Evolutionary conservation across 2,888 invertebrate species (phyloP), one percentile per base, ranked within the genome.

Genomic region (Polyploca ridens): DNA sequence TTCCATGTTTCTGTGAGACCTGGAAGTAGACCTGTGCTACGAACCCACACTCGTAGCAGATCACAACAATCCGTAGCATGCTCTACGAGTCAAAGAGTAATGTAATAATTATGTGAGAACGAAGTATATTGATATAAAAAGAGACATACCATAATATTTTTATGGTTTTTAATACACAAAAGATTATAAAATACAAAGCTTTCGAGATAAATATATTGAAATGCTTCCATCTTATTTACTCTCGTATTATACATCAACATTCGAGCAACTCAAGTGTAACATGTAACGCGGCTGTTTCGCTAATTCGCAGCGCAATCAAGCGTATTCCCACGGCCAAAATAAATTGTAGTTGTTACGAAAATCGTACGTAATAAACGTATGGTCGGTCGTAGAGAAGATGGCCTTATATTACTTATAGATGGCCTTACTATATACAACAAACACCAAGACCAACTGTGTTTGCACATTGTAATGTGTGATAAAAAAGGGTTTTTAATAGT

Each of bases 331-430:
- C 61, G 41, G 61, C 46, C 60, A 63, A 74, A 75, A 78, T 75
- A 79, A 76, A 81, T 76, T 68, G 73, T 72, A 69, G 76, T 74
- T 76, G 73, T 80, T 80, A 77, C 73, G 69, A 74, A 78, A 81
- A 82, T 81, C 73, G 74, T 65, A 69, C 64, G 73, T 74, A 77
- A 80, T 82, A 82, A 81, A 78, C 69, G 66, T 72, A 73, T 73
- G 72, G 69, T 69, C 66, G 68, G 74, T 78, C 78, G 78, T 79
- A 75, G 77, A 77, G 69, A 67, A 64, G 76, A 79, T 75, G 72
- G 73, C 63, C n/a, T n/a, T n/a, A n/a, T n/a, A n/a, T n/a, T n/a
- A n/a, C n/a, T n/a, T n/a, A n/a, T n/a, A n/a, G n/a, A n/a, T n/a
- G n/a, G n/a, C n/a, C n/a, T n/a, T n/a, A n/a, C n/a, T n/a, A n/a